Evolutionary conservation across 1,140 invertebrate genomes (phyloP).

Genomic region (Ceratosolen fusciceps): DNA sequence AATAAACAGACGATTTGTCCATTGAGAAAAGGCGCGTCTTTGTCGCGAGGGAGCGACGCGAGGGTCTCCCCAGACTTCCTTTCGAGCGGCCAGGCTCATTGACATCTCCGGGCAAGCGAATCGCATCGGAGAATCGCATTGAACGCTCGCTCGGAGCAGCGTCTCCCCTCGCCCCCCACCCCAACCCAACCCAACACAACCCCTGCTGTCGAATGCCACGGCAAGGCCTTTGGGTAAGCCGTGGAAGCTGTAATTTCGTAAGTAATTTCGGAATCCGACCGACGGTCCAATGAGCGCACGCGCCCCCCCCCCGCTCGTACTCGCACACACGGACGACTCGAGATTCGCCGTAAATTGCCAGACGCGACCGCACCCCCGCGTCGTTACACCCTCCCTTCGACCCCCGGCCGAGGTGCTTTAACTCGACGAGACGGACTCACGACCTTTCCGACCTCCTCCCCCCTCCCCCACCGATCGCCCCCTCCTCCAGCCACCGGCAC

Average conservation of each 20-base stretch:
- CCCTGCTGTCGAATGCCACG: not conserved
- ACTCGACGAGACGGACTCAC: not conserved
- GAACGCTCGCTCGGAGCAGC: not conserved
- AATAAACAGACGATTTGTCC: slow-evolving; percentile 23
- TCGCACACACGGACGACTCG: not conserved
- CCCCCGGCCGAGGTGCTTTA: slow-evolving; percentile 45
- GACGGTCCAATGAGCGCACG: not conserved
- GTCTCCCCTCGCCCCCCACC: not conserved
- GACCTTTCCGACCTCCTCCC: not conserved
- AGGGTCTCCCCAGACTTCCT: not conserved
- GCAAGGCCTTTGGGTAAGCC: slow-evolving; percentile 1
- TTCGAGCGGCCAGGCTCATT: not conserved
- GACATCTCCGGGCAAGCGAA: not conserved
- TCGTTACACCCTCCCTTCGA: no score
- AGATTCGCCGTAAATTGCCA: slow-evolving; percentile 51
- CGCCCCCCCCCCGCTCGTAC: not conserved
- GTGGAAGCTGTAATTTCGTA: slow-evolving; percentile 41
- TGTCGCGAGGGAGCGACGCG: not conserved
- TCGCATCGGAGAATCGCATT: not conserved
- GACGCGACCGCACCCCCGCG: slow-evolving; percentile 39
- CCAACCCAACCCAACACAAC: not conserved
- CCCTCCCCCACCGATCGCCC: no score
- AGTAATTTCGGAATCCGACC: not conserved
- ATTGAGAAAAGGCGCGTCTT: slow-evolving; percentile 2
- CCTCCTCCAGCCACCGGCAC: no score